Percentiles rank a stretch among this genome's conserved stretches.
These are phyloP conservation scores for Prinia subflava DNA, from an alignment of 2,113 vertebrate species.

Conservation along the genomic window DNA sequence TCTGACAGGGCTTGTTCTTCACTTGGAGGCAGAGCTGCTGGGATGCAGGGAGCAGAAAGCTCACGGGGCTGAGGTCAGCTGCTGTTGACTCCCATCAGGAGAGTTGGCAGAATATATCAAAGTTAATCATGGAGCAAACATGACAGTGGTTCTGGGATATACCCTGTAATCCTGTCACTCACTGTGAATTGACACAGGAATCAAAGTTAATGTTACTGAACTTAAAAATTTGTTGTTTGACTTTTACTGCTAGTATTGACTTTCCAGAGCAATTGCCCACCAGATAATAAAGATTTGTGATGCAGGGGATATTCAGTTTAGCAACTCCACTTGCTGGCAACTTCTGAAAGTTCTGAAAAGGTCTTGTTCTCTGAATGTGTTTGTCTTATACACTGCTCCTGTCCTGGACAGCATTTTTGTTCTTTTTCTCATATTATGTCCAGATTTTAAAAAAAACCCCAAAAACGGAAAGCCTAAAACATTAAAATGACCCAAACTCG, in stretches of 20 bases:
- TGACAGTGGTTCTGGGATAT: neutral
- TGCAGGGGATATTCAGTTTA: neutral
- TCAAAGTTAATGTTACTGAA: neutral
- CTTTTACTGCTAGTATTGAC: neutral
- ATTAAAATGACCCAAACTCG: neutral
- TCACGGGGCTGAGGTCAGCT: neutral
- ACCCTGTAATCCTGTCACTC: neutral
- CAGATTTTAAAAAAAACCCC: neutral
- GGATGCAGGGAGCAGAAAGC: neutral
- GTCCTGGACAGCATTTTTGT: neutral
- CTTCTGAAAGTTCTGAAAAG: neutral
- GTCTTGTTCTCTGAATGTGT: neutral
- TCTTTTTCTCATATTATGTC: neutral
- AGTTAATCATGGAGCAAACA: slow-evolving; percentile 6
- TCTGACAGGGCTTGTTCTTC: neutral
- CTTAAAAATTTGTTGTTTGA: neutral
- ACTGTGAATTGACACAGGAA: neutral
- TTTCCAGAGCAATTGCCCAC: neutral
- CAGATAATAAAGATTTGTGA: neutral
- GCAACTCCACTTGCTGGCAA: neutral
- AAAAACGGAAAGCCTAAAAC: neutral
- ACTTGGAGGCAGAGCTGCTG: neutral
- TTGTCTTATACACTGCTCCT: neutral
- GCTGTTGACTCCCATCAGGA: neutral
- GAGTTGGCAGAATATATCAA: neutral